A percentile compares a stretch with the other conserved stretches of the same genome.
Evolutionary conservation across 2,888 invertebrate species (phyloP).

Genomic region (Hipparchia semele): DNA sequence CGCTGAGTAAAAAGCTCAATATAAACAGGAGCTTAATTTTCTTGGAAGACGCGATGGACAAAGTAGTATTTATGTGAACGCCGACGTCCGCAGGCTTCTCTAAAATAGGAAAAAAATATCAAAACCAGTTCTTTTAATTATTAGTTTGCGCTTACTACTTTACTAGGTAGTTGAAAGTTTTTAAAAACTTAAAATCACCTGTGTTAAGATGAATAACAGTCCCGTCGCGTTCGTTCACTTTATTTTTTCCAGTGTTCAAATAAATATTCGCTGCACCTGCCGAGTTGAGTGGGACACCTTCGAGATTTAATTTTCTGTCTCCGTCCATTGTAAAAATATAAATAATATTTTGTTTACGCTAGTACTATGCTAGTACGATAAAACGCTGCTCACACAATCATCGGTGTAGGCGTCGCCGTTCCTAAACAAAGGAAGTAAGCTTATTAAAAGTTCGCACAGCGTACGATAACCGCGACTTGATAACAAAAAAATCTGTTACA

Average conservation of each 20-base stretch:
- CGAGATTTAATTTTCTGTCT: slow-evolving; percentile 70
- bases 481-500: slow-evolving; percentile 60
- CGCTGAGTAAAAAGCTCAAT: slow-evolving; percentile 71
- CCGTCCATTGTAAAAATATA: slow-evolving; percentile 61
- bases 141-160: slow-evolving; percentile 15
- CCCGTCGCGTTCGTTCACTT: slow-evolving; percentile 72
- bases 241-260: slow-evolving; percentile 72
- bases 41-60: slow-evolving; percentile 78
- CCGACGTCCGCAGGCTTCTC: slow-evolving; percentile 74
- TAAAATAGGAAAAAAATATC: slow-evolving; percentile 56
- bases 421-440: slow-evolving; percentile 78
- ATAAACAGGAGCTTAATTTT: slow-evolving; percentile 75
- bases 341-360: slow-evolving; percentile 41
- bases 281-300: slow-evolving; percentile 72
- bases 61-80: slow-evolving; percentile 75
- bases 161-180: slow-evolving; percentile 7
- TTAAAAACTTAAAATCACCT: slow-evolving; percentile 60
- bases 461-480: slow-evolving; percentile 63
- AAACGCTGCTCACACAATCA: slow-evolving; percentile 58
- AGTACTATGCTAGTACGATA: slow-evolving; percentile 53
- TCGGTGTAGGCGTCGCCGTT: slow-evolving; percentile 66
- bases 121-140: slow-evolving; percentile 25
- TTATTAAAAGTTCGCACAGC: slow-evolving; percentile 69
- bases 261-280: slow-evolving; percentile 75
- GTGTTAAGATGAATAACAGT: slow-evolving; percentile 75